Conservation (phyloP, 2,888 invertebrate genomes). For the Meiosimyza platycephala region DNA sequence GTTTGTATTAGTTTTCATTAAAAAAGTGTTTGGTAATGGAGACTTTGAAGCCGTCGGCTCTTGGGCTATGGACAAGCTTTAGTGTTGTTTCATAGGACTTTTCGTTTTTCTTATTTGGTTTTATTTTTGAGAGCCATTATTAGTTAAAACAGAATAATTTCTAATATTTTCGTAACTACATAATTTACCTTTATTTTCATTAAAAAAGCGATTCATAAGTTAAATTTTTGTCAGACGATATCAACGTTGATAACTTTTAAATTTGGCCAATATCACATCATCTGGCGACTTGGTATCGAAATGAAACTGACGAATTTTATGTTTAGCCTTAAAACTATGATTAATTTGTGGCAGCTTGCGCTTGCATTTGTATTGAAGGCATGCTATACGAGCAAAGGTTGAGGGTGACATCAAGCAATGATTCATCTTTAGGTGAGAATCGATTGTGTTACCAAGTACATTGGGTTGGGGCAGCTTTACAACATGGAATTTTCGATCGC, state of each 20-base stretch:
- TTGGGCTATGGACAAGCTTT: too few relatives aligned
- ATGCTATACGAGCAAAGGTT: conserved; percentile 48
- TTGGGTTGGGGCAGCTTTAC: conserved; percentile 38
- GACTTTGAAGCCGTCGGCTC: too few relatives aligned
- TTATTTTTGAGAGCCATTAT: too few relatives aligned
- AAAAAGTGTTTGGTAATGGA: too few relatives aligned
- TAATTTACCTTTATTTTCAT: too few relatives aligned
- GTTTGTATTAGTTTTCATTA: too few relatives aligned
- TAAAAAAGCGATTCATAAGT: too few relatives aligned
- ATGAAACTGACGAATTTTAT: conserved; percentile 53
- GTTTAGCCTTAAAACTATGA: conserved; percentile 49
- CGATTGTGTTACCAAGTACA: conserved; percentile 48
- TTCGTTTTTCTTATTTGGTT: too few relatives aligned
- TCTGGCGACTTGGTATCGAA: conserved; percentile 63
- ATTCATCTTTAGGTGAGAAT: conserved; percentile 33
- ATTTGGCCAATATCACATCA: conserved; percentile 55
- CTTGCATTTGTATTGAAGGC: conserved; percentile 45
- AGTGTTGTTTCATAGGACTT: too few relatives aligned
- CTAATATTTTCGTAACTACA: too few relatives aligned
- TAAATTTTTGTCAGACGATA: too few relatives aligned
- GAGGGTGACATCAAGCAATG: conserved; percentile 46
- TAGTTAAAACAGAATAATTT: too few relatives aligned
- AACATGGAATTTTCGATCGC: conserved; percentile 46
- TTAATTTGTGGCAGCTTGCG: conserved; percentile 39
- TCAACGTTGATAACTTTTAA: conserved; percentile 53